Evolutionary conservation across 2,888 invertebrate species (phyloP).

Genomic region (Altica lythri): DNA sequence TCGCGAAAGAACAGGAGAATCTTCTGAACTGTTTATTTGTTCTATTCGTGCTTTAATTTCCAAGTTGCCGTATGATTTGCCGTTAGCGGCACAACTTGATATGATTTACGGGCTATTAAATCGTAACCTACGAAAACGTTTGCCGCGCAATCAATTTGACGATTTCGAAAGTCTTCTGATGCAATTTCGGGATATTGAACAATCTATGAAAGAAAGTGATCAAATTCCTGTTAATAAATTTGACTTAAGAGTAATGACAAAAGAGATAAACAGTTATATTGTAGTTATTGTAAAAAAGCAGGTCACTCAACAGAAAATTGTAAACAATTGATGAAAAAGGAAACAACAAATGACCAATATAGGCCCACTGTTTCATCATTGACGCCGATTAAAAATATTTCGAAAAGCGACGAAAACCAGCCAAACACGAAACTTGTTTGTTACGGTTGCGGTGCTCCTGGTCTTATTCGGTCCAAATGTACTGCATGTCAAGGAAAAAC

Average conservation of each 20-base stretch:
- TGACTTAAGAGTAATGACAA: not conserved
- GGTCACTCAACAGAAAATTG: no score
- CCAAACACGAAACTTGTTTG: constrained; percentile 1
- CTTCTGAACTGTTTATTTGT: constrained; percentile 9
- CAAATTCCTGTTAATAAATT: not conserved
- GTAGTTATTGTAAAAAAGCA: constrained; percentile 2
- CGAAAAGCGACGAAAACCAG: no score
- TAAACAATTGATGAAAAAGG: constrained; percentile 1
- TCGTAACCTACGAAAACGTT: not conserved
- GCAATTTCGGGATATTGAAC: constrained; percentile 4
- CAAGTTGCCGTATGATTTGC: not conserved
- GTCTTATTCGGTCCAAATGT: constrained; percentile 5
- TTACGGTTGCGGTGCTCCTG: constrained; percentile 3
- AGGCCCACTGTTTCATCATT: no score
- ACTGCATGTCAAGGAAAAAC: constrained; percentile 1
- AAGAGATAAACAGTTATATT: constrained; percentile 1
- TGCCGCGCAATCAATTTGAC: not conserved
- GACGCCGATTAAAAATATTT: not conserved
- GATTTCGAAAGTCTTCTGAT: not conserved
- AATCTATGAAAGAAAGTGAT: constrained; percentile 2
- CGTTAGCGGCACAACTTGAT: not conserved
- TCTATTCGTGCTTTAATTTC: not conserved
- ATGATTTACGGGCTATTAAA: constrained; percentile 3
- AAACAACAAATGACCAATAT: no score
- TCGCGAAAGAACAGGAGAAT: not conserved